Evolutionary conservation across 2,113 vertebrate genomes (phyloP).

Genomic region (Aix galericulata): DNA sequence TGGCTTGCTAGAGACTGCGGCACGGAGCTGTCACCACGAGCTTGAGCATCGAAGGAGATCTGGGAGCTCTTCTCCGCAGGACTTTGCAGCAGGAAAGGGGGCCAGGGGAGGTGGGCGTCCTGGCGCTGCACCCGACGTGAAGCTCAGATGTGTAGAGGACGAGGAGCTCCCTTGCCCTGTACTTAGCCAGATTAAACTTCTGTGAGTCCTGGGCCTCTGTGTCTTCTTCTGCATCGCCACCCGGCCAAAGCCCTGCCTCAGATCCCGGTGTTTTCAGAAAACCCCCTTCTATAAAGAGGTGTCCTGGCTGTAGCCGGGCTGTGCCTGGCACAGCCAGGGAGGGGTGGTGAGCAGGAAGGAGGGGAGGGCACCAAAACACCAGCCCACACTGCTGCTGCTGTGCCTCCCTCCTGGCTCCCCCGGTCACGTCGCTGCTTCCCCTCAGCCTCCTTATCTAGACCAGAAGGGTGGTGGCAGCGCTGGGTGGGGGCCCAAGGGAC

Average conservation of each 20-base stretch:
- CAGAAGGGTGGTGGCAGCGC: neutral
- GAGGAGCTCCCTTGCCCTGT: neutral
- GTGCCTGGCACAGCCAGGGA: neutral
- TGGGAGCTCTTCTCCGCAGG: neutral
- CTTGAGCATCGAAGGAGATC: neutral
- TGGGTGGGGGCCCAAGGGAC: neutral
- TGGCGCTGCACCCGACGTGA: rapidly evolving
- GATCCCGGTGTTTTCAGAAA: neutral
- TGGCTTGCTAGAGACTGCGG: neutral
- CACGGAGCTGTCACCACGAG: rapidly evolving
- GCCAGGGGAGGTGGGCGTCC: neutral
- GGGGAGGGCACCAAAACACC: neutral
- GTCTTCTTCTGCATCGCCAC: neutral
- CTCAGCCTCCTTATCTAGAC: neutral
- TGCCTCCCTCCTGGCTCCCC: neutral
- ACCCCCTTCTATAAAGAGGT: neutral
- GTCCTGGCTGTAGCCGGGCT: neutral
- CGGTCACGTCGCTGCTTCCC: neutral
- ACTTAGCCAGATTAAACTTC: slow-evolving; percentile 31
- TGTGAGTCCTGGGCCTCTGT: neutral
- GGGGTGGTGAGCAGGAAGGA: neutral
- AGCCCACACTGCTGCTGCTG: rapidly evolving
- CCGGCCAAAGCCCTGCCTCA: neutral
- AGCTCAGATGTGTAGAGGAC: rapidly evolving
- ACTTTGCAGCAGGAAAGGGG: neutral